Evolutionary conservation across 2,888 invertebrate genomes (phyloP).

Genomic region (Sarcophaga subvicina): DNA sequence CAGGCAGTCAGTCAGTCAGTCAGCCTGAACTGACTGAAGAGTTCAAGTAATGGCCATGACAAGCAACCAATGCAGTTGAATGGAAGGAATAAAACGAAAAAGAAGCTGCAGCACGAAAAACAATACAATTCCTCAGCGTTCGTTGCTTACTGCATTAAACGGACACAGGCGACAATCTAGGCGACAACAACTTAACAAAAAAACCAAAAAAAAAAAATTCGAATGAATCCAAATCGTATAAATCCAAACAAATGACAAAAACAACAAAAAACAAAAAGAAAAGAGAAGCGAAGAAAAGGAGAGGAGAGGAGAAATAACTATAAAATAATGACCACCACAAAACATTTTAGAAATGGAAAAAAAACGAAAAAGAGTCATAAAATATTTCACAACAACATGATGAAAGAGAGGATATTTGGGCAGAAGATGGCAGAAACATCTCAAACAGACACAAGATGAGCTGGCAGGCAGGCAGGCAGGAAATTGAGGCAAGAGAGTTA

Average conservation of each 20-base stretch:
- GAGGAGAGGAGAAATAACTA: too few relatives aligned
- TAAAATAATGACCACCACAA: constrained; percentile 59
- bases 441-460: neutral
- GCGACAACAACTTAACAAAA: constrained; percentile 57
- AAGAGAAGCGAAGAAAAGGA: too few relatives aligned
- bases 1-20: constrained; percentile 16
- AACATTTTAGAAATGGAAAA: constrained; percentile 56
- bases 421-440: neutral
- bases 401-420: neutral
- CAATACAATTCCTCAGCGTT: constrained; percentile 42
- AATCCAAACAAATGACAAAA: constrained; percentile 36
- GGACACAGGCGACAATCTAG: constrained; percentile 60
- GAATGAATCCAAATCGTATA: constrained; percentile 10
- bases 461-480: neutral
- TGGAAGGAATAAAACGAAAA: neutral
- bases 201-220: constrained; percentile 10
- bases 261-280: constrained; percentile 10
- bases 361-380: constrained; percentile 40
- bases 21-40: neutral
- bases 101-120: constrained; percentile 50
- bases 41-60: constrained; percentile 11
- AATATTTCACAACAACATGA: constrained; percentile 52
- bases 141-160: constrained; percentile 52
- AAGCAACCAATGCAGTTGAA: neutral
- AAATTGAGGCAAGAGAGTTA: constrained; percentile 7